Conservation (phyloP, 1,140 invertebrate species). For the Leguminivora glycinivorella region DNA sequence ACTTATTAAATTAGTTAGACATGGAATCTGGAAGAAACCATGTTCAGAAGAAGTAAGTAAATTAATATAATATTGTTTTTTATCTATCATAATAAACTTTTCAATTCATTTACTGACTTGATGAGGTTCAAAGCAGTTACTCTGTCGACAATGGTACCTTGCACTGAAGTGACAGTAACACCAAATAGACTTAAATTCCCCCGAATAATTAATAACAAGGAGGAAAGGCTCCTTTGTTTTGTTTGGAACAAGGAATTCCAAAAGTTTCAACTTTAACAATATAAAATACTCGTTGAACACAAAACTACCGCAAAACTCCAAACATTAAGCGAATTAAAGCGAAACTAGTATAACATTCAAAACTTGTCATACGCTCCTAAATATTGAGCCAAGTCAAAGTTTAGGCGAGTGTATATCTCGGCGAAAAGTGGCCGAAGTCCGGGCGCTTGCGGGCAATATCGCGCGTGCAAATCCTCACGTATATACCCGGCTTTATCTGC, state of each 20-base stretch:
- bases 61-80: too few species aligned
- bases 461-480: slow-evolving; percentile 43
- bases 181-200: not conserved
- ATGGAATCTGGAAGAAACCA: too few species aligned
- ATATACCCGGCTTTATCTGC: slow-evolving; percentile 46
- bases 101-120: too few species aligned
- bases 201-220: not conserved
- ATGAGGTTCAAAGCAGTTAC: too few species aligned
- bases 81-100: too few species aligned
- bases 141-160: not conserved
- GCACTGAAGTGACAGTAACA: not conserved
- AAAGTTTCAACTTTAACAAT: not conserved
- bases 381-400: slow-evolving; percentile 23
- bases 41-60: too few species aligned
- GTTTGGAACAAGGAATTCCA: not conserved
- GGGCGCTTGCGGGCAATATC: slow-evolving; percentile 29
- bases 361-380: slow-evolving; percentile 10
- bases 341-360: slow-evolving; percentile 8
- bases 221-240: not conserved
- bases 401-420: slow-evolving; percentile 19
- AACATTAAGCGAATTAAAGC: slow-evolving; percentile 1
- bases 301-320: slow-evolving; percentile 1
- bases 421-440: slow-evolving; percentile 19
- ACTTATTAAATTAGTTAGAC: too few species aligned
- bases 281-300: not conserved